phyloP scores from a whole-genome alignment of 2,888 invertebrate genomes.

The Netelia inedita region DNA sequence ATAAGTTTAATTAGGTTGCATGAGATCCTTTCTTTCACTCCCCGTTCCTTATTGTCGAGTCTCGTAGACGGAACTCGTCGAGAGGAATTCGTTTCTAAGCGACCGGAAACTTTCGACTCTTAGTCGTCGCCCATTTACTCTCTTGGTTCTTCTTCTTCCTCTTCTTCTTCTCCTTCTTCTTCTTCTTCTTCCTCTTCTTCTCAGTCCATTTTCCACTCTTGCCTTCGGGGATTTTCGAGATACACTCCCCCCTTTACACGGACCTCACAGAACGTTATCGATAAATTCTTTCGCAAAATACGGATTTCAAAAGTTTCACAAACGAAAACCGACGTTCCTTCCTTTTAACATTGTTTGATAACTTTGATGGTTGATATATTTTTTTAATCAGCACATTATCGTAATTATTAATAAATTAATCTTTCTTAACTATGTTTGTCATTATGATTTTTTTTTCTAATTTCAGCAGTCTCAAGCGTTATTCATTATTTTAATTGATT shows the following conservation, averaged over 20 bases:
- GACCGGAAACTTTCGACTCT: conserved; percentile 48
- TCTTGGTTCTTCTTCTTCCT: not conserved
- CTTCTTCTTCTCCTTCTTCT: conserved; percentile 12
- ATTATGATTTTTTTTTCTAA: no score
- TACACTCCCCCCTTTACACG: not conserved
- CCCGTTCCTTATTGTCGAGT: conserved; percentile 56
- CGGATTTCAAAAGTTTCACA: not conserved
- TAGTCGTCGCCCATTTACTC: not conserved
- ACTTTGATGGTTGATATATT: no score
- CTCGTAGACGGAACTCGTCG: conserved; percentile 54
- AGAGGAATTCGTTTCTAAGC: conserved; percentile 49
- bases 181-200: conserved; percentile 4
- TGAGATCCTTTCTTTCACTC: conserved; percentile 39
- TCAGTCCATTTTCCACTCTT: not conserved
- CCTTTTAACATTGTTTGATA: not conserved
- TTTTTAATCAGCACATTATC: no score
- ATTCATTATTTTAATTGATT: no score
- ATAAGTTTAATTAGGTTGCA: conserved; percentile 61
- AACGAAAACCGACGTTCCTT: not conserved
- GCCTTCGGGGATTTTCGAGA: conserved; percentile 14
- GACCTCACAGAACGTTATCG: not conserved
- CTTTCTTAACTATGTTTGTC: no score
- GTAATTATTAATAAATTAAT: no score
- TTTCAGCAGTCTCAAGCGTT: no score
- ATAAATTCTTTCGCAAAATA: conserved; percentile 4